These are phyloP conservation scores for Pocillopora meandrina DNA, from an alignment of 92 coral and sea anemone genomes.

Conservation along the genomic window DNA sequence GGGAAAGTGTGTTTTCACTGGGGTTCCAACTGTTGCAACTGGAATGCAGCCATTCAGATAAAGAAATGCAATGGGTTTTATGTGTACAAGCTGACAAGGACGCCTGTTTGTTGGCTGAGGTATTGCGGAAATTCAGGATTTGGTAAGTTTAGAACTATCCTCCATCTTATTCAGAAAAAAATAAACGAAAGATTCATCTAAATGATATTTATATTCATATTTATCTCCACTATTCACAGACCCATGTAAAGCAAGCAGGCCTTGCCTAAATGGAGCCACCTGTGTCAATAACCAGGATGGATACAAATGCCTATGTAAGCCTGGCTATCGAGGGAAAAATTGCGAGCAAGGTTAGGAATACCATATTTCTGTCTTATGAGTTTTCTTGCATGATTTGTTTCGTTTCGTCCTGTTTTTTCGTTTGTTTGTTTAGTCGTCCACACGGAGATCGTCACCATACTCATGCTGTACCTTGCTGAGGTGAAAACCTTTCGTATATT, in stretches of 20 bases:
- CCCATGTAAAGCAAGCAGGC: constrained; percentile 28
- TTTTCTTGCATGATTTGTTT: too few relatives aligned
- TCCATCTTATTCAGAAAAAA: too few relatives aligned
- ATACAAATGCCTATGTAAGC: constrained; percentile 42
- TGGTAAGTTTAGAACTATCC: background rate
- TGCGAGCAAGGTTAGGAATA: constrained; percentile 38
- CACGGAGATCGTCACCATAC: too few relatives aligned
- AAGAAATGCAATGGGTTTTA: constrained; percentile 53
- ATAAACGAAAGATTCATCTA: too few relatives aligned
- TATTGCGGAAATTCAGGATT: constrained; percentile 28
- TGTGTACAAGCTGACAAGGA: constrained; percentile 53
- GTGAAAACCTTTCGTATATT: background rate
- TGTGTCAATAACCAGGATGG: constrained; percentile 31
- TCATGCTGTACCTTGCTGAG: background rate
- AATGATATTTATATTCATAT: too few relatives aligned
- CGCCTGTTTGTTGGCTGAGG: constrained; percentile 23
- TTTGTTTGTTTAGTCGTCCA: too few relatives aligned
- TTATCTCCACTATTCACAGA: background rate
- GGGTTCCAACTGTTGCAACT: constrained; percentile 42
- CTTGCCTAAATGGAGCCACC: constrained; percentile 43
- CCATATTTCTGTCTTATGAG: too few relatives aligned
- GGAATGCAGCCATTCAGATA: constrained; percentile 48
- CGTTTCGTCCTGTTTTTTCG: too few relatives aligned
- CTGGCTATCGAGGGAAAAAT: background rate
- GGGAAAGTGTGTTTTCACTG: constrained; percentile 61